Evolutionary conservation across 2,888 invertebrate species (phyloP).

Genomic region (Tinea semifulvella): DNA sequence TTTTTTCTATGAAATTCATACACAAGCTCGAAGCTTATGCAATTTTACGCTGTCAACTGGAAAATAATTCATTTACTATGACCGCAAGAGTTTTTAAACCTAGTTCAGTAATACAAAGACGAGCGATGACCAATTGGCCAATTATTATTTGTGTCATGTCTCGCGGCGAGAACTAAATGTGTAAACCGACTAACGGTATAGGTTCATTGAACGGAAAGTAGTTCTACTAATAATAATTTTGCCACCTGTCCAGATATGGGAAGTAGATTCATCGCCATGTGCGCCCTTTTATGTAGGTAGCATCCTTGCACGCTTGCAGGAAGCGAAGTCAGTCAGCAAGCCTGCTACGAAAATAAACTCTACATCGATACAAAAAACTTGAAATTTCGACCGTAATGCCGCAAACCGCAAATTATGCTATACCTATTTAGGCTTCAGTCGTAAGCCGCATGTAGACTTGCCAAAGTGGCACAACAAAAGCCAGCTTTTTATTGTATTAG

Average conservation of each 20-base stretch:
- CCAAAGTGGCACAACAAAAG: constrained; percentile 24
- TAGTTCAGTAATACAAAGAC: constrained; percentile 16
- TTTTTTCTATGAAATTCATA: constrained; percentile 5
- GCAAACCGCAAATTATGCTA: constrained; percentile 5
- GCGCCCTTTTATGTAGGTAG: constrained; percentile 18
- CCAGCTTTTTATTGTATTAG: constrained; percentile 16
- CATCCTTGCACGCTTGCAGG: constrained; percentile 8
- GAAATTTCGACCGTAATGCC: not conserved
- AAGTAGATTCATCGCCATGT: constrained; percentile 30
- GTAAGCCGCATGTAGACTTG: constrained; percentile 15
- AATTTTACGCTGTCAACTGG: constrained; percentile 5
- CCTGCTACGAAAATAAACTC: not conserved
- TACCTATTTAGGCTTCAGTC: not conserved
- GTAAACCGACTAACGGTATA: constrained; percentile 57
- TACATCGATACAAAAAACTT: not conserved
- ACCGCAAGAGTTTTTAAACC: not conserved
- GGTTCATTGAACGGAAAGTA: constrained; percentile 60
- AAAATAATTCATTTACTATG: constrained; percentile 8
- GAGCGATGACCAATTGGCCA: constrained; percentile 37
- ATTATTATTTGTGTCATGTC: constrained; percentile 62
- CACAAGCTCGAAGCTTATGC: constrained; percentile 3
- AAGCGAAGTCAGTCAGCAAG: not conserved
- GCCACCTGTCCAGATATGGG: constrained; percentile 46
- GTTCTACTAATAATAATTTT: constrained; percentile 52
- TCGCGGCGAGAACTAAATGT: constrained; percentile 51